Conservation (phyloP, 2,113 vertebrate genomes). For the Ellobius talpinus region DNA sequence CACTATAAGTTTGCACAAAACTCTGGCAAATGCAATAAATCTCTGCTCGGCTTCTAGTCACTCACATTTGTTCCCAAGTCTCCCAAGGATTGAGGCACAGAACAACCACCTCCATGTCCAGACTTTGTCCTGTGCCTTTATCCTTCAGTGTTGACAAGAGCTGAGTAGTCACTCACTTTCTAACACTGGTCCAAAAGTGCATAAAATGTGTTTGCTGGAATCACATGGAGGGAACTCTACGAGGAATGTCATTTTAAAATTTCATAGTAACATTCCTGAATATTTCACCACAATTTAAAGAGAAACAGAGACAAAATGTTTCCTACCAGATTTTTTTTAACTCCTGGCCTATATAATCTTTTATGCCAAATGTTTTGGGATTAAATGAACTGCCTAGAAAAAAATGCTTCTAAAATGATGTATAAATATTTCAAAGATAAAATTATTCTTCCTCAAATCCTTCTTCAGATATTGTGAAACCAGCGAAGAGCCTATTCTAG, state of each 20-base stretch:
- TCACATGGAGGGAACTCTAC: neutral
- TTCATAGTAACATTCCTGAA: no score
- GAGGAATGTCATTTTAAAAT: neutral
- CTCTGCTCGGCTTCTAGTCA: neutral
- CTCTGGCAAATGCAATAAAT: neutral
- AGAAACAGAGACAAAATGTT: neutral
- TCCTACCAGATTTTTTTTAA: neutral
- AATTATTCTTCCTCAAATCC: neutral
- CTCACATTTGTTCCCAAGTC: neutral
- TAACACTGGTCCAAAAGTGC: neutral
- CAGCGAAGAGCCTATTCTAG: neutral
- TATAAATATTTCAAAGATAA: conserved; percentile 24
- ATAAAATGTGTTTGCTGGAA: neutral
- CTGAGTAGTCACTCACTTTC: neutral
- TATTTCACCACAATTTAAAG: no score
- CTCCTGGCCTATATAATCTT: neutral
- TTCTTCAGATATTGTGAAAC: neutral
- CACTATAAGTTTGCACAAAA: neutral
- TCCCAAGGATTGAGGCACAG: neutral
- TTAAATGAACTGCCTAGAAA: neutral
- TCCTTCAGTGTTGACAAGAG: neutral
- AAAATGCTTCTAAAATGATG: conserved; percentile 29
- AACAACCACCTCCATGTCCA: neutral
- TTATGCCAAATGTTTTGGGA: neutral
- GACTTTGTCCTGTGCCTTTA: neutral